Evolutionary conservation across 1,140 invertebrate species (phyloP), one percentile per base, ranked within the genome.

Genomic region (Pogonomyrmex barbatus): DNA sequence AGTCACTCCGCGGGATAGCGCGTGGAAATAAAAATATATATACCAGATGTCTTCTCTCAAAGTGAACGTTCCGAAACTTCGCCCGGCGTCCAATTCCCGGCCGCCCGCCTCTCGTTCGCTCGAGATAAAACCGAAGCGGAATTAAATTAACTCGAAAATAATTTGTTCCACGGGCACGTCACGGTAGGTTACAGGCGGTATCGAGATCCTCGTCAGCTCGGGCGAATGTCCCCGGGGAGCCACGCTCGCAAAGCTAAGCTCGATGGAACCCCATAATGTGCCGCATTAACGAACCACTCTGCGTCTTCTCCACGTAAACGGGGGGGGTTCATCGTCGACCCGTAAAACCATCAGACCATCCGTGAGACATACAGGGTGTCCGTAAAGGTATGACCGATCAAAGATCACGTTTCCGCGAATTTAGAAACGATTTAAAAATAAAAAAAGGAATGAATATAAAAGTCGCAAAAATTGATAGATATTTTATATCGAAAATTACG

Each of bases 71-170:
- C 8, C 52, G 24, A 42, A 79, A 79, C 45, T 79, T 67, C 33
- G 56, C 75, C 24, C 42, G 30, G 79, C 45, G 30, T 75, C 56
- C 79, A 83, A 83, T 83, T 83, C 79, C 68, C 79, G 68, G 45
- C 17, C 79, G 42, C 68, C 60, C 30, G 52, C 42, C 54, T 47
- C 79, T 30, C 39, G 58, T 0, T 12, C 54, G 45, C 24, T 24
- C 24, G 45, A 83, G 54, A 83, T 73, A 83, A 83, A 83, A 83
- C 68, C 12, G 30, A 50, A 58, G 68, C 79, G 42, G 68, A 83
- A 83, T 83, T 83, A 83, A 83, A 83, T 83, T 75, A 83, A 75
- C 79, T 83, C n/a, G 79, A 83, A 83, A 83, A 83, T 83, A 83
- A 83, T 83, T 83, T 83, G 79, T 83, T 83, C 79, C 79, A 45